These are phyloP conservation scores for Mohoua ochrocephala DNA, from an alignment of 2,113 vertebrate genomes.

Conservation along the genomic window DNA sequence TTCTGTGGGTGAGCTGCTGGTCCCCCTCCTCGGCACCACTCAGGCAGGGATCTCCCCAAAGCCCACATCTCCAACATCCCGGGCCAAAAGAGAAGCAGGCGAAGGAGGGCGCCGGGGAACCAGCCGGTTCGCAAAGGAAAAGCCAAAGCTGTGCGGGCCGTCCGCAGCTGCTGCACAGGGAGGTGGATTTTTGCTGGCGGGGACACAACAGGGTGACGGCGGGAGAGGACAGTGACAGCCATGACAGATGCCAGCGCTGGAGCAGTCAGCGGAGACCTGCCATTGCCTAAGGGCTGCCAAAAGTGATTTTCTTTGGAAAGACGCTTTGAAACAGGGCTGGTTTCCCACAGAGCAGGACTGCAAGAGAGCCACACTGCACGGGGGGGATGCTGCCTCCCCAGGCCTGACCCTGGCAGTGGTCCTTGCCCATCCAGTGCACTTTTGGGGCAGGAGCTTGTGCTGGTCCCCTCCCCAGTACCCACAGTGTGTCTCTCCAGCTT, in stretches of 20 bases:
- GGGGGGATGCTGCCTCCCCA: neutral
- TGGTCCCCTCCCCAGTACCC: neutral
- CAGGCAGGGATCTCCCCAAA: neutral
- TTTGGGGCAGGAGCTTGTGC: neutral
- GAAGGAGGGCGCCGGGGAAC: neutral
- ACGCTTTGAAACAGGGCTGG: neutral
- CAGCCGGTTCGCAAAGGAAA: neutral
- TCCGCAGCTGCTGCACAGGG: neutral
- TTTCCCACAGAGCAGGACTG: neutral
- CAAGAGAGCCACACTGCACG: neutral
- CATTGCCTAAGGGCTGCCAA: neutral
- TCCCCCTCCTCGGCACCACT: rapidly evolving
- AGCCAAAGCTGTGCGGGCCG: rapidly evolving
- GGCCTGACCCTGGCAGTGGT: neutral
- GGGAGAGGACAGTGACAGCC: neutral
- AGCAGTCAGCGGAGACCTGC: neutral
- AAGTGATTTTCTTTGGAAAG: neutral
- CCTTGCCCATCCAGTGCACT: rapidly evolving
- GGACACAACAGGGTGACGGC: neutral
- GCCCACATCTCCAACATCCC: rapidly evolving
- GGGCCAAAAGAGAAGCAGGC: neutral
- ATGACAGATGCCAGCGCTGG: neutral
- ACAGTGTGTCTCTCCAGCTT: neutral
- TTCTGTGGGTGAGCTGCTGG: neutral
- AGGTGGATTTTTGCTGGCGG: neutral